Percentiles rank a stretch among this genome's conserved stretches.
These are phyloP conservation scores for Ecliptopera silaceata DNA, from an alignment of 2,888 invertebrate genomes.

Conservation along the genomic window DNA sequence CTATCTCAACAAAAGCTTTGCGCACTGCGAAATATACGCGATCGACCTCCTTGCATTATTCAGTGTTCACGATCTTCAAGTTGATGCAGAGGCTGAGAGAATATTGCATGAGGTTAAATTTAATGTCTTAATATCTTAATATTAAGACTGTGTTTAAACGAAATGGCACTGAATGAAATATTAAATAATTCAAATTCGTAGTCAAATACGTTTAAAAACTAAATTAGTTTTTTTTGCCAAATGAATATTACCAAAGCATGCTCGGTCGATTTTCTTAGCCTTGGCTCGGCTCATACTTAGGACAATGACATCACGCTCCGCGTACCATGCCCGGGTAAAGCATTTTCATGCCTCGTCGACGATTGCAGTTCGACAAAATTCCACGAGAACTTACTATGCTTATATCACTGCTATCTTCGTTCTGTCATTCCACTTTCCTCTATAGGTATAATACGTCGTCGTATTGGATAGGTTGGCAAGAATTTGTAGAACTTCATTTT, in stretches of 20 bases:
- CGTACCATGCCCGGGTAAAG: slow-evolving; percentile 38
- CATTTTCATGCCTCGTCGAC: slow-evolving; percentile 34
- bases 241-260: slow-evolving; percentile 18
- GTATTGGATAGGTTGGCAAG: no score
- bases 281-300: slow-evolving; percentile 40
- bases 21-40: slow-evolving; percentile 22
- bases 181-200: no score
- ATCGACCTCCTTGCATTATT: slow-evolving; percentile 22
- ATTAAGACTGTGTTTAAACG: no score
- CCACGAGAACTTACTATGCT: no score
- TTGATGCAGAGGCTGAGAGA: slow-evolving; percentile 13
- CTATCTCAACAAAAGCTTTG: slow-evolving; percentile 16
- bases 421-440: no score
- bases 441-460: no score
- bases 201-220: slow-evolving; percentile 1
- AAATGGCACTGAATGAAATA: no score
- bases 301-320: slow-evolving; percentile 53
- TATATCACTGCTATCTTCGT: no score
- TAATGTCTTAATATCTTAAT: background rate
- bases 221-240: slow-evolving; percentile 11
- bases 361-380: slow-evolving; percentile 15
- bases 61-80: slow-evolving; percentile 22
- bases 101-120: slow-evolving; percentile 20
- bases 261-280: slow-evolving; percentile 27
- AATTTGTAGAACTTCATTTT: no score